Evolutionary conservation across 1,140 invertebrate species (phyloP).

Genomic region (Uloborus diversus): DNA sequence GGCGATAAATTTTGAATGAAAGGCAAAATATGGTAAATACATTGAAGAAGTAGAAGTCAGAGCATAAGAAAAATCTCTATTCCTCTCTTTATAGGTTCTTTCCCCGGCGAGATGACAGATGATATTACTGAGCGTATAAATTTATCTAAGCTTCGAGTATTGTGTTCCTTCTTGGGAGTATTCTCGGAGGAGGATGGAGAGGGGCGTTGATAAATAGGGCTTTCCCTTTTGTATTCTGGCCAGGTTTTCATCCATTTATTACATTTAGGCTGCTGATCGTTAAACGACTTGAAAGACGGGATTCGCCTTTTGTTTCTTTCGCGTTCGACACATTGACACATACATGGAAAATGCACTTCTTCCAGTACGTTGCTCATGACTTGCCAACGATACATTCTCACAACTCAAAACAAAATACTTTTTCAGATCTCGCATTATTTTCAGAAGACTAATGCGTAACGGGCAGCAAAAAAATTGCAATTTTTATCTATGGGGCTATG

Average conservation of each 20-base stretch:
- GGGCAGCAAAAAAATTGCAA: too few species aligned
- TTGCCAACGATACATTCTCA: background rate
- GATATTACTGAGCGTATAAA: conserved; percentile 54
- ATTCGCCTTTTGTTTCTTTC: conserved; percentile 29
- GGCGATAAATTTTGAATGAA: conserved; percentile 55
- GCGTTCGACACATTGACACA: conserved; percentile 42
- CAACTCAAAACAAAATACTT: too few species aligned
- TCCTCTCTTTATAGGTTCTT: conserved; percentile 42
- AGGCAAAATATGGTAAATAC: conserved; percentile 55
- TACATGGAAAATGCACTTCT: conserved; percentile 20
- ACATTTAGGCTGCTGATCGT: conserved; percentile 53
- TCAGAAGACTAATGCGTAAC: too few species aligned
- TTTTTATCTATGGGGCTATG: too few species aligned
- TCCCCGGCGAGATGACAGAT: conserved; percentile 50
- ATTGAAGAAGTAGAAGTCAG: conserved; percentile 15
- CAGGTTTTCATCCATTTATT: conserved; percentile 54
- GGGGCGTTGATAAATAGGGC: conserved; percentile 54
- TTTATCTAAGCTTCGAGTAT: conserved; percentile 52
- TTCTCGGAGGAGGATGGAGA: conserved; percentile 5
- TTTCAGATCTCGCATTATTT: too few species aligned
- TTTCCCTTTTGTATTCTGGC: conserved; percentile 53
- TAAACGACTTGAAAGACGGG: conserved; percentile 45
- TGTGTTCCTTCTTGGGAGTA: conserved; percentile 37
- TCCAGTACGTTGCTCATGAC: conserved; percentile 7
- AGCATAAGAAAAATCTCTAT: conserved; percentile 49